Evolutionary conservation across 2,797 vertebrate genomes (phyloP), one percentile per base, ranked within the genome.

Genomic region (Ficedula albicollis): DNA sequence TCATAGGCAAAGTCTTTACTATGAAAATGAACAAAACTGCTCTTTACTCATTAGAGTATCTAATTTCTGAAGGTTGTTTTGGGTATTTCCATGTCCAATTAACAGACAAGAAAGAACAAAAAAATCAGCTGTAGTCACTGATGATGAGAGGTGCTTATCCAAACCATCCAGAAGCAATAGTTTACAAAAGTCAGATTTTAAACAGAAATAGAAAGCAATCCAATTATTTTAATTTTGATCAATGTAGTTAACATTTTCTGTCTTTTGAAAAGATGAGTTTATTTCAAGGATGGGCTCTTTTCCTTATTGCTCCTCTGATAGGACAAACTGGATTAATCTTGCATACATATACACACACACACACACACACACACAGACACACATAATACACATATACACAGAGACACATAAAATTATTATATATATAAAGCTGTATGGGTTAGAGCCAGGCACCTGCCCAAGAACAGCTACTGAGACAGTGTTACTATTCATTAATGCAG

Each of bases 311-410:
- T 88, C 10, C 10, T 55, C 44, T 43, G 38, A 34, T 5, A 27
- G 44, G 29, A 69, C 54, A 38, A 60, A 41, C 72, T 72, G 74
- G 21, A 43, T 76, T 66, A 63, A 68, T 44, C 10, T 55, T 70
- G 34, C 4, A 5, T 6, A 11, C 5, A n/a, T 14, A 25, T 38
- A 38, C 38, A 38, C 13, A 13, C 38, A 38, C n/a, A n/a, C n/a
- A n/a, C n/a, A 38, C 38, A 38, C 5, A 38, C 12, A 38, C 38
- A 13, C 1, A 25, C 1, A 74, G 4, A 5, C 2, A 74, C 4
- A 56, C 13, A 23, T 23, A 46, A 23, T 23, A 46, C 2, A 49
- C 1, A 59, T 1, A 46, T 2, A 34, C 3, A 17, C 2, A 44
- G 1, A 73, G 8, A 43, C 12, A 34, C 30, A 16, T 0, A 73